Evolutionary conservation across 2,888 invertebrate species (phyloP), one percentile per base, ranked within the genome.

Genomic region (Aspidapion aeneum): DNA sequence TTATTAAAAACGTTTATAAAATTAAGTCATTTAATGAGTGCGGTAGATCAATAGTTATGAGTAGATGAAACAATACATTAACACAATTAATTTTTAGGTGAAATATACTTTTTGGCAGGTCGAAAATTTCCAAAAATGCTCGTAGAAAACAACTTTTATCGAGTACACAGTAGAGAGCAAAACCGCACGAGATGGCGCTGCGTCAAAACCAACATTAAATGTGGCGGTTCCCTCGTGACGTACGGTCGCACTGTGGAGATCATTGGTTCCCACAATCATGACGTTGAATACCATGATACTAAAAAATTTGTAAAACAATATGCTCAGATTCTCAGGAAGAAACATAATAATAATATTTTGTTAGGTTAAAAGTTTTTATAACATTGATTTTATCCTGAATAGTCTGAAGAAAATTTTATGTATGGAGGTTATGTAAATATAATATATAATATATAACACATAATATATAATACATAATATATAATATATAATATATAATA

Each of bases 261-360:
- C 1, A 67, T 70, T 52, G 70, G 72, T 56, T 51, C 63, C 19
- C 74, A 74, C 57, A 74, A 73, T 63, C 74, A 74, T 57, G 63
- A 65, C 3, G 18, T 9, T 12, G 35, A 12, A 35, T 3, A 35
- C 3, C 35, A 35, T 35, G 35, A 35, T 12, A 35, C 35, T 12
- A 35, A 12, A 7, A 35, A 35, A 35, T 35, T 35, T 3, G 35
- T 35, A 3, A 3, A 35, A 12, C 35, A 35, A 35, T 35, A 35
- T 12, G 35, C 35, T 7, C 3, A 35, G 5, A 35, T 35, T 35
- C 5, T 35, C 12, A 35, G 35, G 35, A 3, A n/a, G n/a, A n/a
- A n/a, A n/a, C n/a, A n/a, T n/a, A n/a, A n/a, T n/a, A n/a, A n/a
- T n/a, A n/a, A n/a, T n/a, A n/a, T n/a, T n/a, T n/a, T n/a, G n/a